phyloP scores from a whole-genome alignment of 2,797 vertebrate genomes.

The Alauda arvensis region DNA sequence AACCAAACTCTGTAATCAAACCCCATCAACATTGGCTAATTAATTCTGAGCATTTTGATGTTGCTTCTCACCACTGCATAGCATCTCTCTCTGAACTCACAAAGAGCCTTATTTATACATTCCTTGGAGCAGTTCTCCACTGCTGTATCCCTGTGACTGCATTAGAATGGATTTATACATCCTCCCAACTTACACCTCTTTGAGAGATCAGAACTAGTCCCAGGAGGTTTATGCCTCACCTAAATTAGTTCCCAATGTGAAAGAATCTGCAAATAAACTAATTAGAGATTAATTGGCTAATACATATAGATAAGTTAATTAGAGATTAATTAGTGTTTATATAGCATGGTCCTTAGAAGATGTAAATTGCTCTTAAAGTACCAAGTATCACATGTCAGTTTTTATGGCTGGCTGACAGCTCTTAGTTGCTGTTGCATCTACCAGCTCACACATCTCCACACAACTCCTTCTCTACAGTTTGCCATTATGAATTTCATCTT shows the following conservation, averaged over 20 bases:
- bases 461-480: background rate
- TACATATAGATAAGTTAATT: conserved; percentile 58
- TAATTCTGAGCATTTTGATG: conserved; percentile 11
- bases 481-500: background rate
- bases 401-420: background rate
- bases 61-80: background rate
- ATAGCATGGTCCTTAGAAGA: conserved; percentile 37
- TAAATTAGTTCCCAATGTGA: conserved; percentile 36
- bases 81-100: conserved; percentile 3
- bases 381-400: background rate
- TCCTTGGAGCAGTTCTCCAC: conserved; percentile 19
- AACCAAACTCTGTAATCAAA: background rate
- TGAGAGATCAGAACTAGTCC: conserved; percentile 18
- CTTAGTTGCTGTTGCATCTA: background rate
- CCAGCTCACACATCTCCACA: background rate
- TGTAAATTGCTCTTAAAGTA: conserved; percentile 32
- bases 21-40: background rate
- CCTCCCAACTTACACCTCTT: conserved; percentile 10
- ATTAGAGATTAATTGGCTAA: conserved; percentile 56
- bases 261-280: conserved; percentile 56
- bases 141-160: background rate
- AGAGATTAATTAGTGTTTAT: conserved; percentile 52
- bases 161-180: background rate
- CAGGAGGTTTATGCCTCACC: conserved; percentile 29
- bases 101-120: conserved; percentile 5